Evolutionary conservation across 2,113 vertebrate species (phyloP).

Genomic region (Daboia siamensis): DNA sequence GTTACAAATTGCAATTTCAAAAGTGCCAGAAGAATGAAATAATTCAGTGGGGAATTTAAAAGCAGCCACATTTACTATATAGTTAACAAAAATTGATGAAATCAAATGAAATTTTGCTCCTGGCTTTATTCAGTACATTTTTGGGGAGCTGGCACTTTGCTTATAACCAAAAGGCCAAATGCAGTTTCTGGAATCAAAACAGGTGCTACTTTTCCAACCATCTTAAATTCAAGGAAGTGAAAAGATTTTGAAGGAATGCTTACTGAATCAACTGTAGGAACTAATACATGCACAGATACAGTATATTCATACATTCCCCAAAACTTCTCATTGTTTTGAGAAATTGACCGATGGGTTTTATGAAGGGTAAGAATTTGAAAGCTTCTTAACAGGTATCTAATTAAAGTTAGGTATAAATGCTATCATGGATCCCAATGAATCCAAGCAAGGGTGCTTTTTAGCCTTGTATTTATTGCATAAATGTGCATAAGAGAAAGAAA

Average conservation of each 20-base stretch:
- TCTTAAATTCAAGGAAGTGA: not conserved
- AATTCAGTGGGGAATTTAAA: not conserved
- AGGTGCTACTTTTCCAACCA: not conserved
- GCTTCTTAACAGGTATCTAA: not conserved
- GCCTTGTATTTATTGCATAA: not conserved
- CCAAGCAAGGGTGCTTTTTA: not conserved
- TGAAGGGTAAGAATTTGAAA: not conserved
- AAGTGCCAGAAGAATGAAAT: not conserved
- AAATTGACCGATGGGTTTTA: not conserved
- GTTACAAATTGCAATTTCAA: not conserved
- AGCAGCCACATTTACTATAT: not conserved
- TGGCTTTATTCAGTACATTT: not conserved
- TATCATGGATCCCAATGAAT: not conserved
- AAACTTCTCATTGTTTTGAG: not conserved
- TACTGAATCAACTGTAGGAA: not conserved
- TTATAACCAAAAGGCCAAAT: not conserved
- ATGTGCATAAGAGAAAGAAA: not conserved
- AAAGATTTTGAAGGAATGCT: not conserved
- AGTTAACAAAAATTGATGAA: not conserved
- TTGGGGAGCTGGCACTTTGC: not conserved
- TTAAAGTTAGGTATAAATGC: not conserved
- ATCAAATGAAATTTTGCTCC: not conserved
- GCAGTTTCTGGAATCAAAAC: not conserved
- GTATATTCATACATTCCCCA: not conserved
- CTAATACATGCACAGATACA: not conserved